Conservation (phyloP, 2,797 vertebrate genomes). For the Eurystomus glaucurus region DNA sequence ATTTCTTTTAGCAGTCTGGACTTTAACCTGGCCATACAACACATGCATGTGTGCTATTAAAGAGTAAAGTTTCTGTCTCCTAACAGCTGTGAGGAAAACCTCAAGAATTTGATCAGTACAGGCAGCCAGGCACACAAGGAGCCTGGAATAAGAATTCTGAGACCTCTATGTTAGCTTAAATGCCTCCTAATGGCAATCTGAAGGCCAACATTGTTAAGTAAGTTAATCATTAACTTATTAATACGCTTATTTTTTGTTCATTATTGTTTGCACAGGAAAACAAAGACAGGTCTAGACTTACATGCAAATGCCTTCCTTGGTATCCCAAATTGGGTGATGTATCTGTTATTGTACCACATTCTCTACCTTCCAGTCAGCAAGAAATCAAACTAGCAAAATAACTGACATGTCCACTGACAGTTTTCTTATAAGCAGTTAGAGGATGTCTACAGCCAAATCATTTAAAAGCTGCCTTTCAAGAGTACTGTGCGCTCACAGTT, state of each 20-base stretch:
- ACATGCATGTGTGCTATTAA: background rate
- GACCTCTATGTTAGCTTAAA: background rate
- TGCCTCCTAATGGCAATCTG: background rate
- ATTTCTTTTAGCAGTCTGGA: background rate
- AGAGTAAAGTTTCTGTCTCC: background rate
- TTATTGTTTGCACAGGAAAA: background rate
- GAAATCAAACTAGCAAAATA: background rate
- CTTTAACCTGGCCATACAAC: background rate
- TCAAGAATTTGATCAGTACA: background rate
- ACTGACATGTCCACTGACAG: background rate
- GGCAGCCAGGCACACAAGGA: background rate
- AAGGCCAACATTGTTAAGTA: background rate
- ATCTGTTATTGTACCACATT: background rate
- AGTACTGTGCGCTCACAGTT: background rate
- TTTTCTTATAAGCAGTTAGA: background rate
- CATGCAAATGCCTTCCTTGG: background rate
- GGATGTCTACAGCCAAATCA: background rate
- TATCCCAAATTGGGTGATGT: background rate
- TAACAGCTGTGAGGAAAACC: background rate
- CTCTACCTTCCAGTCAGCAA: background rate
- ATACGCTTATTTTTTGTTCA: background rate
- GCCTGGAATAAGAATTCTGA: background rate
- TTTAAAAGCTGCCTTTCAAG: background rate
- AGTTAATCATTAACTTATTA: background rate
- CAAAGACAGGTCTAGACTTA: background rate